Base-by-base conservation (phyloP, 92 coral and sea anemone species). In the Epizoanthus fatuus region DNA sequence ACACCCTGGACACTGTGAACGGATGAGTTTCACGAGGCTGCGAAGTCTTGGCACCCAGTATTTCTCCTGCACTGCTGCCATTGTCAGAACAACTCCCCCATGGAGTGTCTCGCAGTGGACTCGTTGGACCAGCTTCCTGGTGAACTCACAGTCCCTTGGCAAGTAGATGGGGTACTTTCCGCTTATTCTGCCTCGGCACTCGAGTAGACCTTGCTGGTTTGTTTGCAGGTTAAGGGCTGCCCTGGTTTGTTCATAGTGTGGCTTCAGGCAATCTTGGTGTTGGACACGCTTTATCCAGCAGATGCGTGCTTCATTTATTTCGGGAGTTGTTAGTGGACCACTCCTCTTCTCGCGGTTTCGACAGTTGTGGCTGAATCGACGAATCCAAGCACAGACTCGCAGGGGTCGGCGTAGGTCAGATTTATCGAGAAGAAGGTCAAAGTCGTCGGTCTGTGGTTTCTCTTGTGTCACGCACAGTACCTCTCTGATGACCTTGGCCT, bases 1-100 rank as follows among this genome's bases (percentile, higher is more conserved):
- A 19, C 70, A 71, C 1, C 88, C 93, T 70, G 81, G 68, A 38
- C 65, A 79, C 80, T 69, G 52, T 12, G 52, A 54, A 25, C 55
- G 17, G 44, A 59, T 59, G 8, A 54, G 56, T 45, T 69, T 67
- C n/a, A 68, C 80, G 10, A 80, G 25, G 16, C 83, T 85, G 15
- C 76, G 69, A 19, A 58, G 84, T 63, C 51, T 39, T 14, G 76
- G 85, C 7, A 86, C 63, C 91, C 81, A 69, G 81, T 57, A 81
- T 13, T 35, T 20, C 45, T 88, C 78, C 58, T 54, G 59, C 6
- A 74, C 67, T 54, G 88, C 74, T 20, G 92, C 88, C 92, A 75
- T 83, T 66, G 89, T 88, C 25, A 87, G 73, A 7, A 25, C 77
- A 8, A 87, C 87, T 35, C 91, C 88, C 51, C 89, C 83, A 42